A percentile compares a stretch with the other conserved stretches of the same genome.
These are phyloP conservation scores for Lypha dubia DNA, from an alignment of 2,888 invertebrate species.

Conservation along the genomic window DNA sequence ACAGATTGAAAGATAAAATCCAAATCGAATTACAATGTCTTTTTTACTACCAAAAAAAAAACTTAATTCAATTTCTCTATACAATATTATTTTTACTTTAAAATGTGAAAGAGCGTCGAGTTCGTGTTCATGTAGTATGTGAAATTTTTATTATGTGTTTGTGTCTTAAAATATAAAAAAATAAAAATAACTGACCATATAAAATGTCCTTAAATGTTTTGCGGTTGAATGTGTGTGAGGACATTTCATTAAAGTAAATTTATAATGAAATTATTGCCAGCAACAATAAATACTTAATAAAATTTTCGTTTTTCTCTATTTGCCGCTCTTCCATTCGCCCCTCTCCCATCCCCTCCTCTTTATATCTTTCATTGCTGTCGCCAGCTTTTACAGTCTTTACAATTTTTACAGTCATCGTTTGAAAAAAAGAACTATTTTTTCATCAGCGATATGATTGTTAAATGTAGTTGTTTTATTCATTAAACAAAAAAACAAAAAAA, in stretches of 20 bases:
- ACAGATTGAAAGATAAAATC: neutral
- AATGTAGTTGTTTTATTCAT: slow-evolving; percentile 46
- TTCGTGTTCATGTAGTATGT: neutral
- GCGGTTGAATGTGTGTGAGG: slow-evolving; percentile 11
- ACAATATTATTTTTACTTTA: neutral
- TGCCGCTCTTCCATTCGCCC: neutral
- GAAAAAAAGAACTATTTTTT: neutral
- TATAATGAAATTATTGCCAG: slow-evolving; percentile 66
- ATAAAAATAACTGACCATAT: slow-evolving; percentile 17
- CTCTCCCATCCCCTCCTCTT: neutral
- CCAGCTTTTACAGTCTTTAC: slow-evolving; percentile 34
- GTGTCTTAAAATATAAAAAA: neutral
- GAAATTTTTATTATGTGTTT: neutral
- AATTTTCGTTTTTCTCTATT: slow-evolving; percentile 5
- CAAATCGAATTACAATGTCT: neutral
- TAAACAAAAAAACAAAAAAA: slow-evolving; percentile 6
- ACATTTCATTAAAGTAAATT: slow-evolving; percentile 41
- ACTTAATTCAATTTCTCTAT: slow-evolving; percentile 13
- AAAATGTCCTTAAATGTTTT: slow-evolving; percentile 38
- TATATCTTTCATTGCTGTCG: neutral
- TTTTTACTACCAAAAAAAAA: slow-evolving; percentile 10
- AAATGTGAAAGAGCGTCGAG: neutral
- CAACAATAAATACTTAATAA: slow-evolving; percentile 50
- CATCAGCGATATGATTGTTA: slow-evolving; percentile 34
- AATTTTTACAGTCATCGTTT: slow-evolving; percentile 18